Conservation (phyloP, 2,113 vertebrate genomes). For the Regulus satrapa region DNA sequence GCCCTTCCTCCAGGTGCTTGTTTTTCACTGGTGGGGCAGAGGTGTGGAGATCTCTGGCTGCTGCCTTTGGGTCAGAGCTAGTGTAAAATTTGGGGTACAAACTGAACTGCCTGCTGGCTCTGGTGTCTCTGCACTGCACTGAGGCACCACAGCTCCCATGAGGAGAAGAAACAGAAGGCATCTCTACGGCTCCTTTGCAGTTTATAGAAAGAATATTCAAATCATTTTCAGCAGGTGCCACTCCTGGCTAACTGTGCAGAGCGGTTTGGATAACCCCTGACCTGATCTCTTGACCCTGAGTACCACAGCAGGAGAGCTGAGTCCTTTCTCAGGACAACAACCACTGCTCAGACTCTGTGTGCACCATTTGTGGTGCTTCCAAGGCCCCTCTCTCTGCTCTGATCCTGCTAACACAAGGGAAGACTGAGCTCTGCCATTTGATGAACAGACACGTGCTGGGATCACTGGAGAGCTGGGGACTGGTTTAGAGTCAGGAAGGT, state of each 20-base stretch:
- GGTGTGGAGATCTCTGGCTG: background rate
- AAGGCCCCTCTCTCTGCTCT: background rate
- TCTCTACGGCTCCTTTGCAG: background rate
- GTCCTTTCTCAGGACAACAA: background rate
- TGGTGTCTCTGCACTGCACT: background rate
- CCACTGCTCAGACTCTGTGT: background rate
- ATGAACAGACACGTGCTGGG: background rate
- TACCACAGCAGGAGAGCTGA: background rate
- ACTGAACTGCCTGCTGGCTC: background rate
- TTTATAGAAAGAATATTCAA: background rate
- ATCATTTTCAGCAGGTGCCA: background rate
- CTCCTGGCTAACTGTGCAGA: background rate
- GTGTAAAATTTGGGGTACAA: background rate
- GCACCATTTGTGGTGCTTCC: background rate
- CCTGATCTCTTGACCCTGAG: background rate
- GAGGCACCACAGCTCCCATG: background rate
- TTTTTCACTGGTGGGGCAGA: background rate
- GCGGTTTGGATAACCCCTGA: background rate
- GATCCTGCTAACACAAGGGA: background rate
- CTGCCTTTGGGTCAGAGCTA: background rate
- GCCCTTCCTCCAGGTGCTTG: background rate
- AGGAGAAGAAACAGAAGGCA: background rate
- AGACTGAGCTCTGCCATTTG: background rate
- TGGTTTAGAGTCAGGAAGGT: background rate
- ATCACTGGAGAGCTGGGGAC: background rate